Conservation (phyloP, 2,797 vertebrate genomes). For the Toxotes lorentzi region DNA sequence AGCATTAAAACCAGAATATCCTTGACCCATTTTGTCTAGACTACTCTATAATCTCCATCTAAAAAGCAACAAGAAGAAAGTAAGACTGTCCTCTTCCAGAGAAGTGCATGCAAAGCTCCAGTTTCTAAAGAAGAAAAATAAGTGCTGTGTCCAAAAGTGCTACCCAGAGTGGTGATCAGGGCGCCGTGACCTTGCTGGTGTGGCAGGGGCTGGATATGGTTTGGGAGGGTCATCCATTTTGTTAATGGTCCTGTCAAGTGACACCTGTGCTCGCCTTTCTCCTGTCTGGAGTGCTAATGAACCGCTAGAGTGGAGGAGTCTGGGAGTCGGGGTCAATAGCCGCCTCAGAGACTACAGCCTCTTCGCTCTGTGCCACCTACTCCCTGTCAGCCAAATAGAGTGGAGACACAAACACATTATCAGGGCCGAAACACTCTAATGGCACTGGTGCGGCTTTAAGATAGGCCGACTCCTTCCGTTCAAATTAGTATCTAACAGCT, state of each 20-base stretch:
- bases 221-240: conserved; percentile 86
- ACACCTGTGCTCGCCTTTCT: conserved; percentile 88
- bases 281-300: conserved; percentile 88
- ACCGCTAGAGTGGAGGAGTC: conserved; percentile 79
- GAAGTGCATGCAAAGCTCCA: conserved; percentile 6
- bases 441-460: conserved; percentile 42
- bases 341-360: conserved; percentile 64
- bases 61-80: conserved; percentile 21
- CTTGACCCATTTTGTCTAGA: conserved; percentile 60
- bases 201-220: conserved; percentile 75
- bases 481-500: conserved; percentile 60
- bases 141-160: conserved; percentile 61
- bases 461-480: conserved; percentile 62
- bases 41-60: conserved; percentile 36
- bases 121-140: conserved; percentile 70
- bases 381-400: conserved; percentile 73
- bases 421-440: conserved; percentile 56
- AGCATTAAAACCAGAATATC: conserved; percentile 41
- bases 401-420: conserved; percentile 65
- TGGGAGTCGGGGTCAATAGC: conserved; percentile 81
- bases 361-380: conserved; percentile 62
- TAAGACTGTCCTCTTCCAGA: conserved; percentile 16
- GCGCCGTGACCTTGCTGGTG: conserved; percentile 83
- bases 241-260: conserved; percentile 90
- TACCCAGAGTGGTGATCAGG: conserved; percentile 69